Base-by-base conservation (phyloP, 2,888 invertebrate species). In the Torymus tubicola region DNA sequence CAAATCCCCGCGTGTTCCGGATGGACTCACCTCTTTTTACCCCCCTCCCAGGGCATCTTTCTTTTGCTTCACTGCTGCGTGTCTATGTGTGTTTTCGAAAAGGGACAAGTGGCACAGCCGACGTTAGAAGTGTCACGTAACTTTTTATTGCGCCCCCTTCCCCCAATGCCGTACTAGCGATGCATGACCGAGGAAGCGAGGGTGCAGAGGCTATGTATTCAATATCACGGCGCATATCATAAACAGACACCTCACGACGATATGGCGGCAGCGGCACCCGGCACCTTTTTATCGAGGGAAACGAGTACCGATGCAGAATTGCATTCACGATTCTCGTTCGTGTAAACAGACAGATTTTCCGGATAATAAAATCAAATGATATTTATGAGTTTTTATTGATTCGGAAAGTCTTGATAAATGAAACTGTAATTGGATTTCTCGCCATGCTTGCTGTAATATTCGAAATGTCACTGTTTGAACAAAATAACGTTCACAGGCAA, bases 1-100 rank as follows among this genome's bases (percentile, higher is more conserved):
- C 84, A 87, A 87, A 87, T 86, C 84, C 84, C 80, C 71, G 52
- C 78, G 60, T 76, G 75, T 82, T 75, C 80, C 50, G 81, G 72
- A 81, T 77, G 81, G 77, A 75, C 81, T 75, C 75, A 8, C 14
- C 63, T 55, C 10, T 18, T 67, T 61, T 52, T 31, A 3, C 24
- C 24, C 24, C 24, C 24, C 24, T 3, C 24, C 24, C 24, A 2
- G 24, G 24, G 24, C 24, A 24, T 24, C 24, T 24, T 24, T 24
- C 24, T 24, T 24, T 24, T 3, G 24, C 24, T 24, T 24, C n/a
- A 24, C 2, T n/a, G 2, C 67, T 12, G 16, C 65, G n/a, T 60
- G 24, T 13, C 42, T 42, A 2, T 14, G 16, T 24, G 24, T 24
- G n/a, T n/a, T 24, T 24, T 24, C 24, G 24, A 24, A 24, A 24